Evolutionary conservation across 2,888 invertebrate species (phyloP).

Genomic region (Parthenolecanium corni): DNA sequence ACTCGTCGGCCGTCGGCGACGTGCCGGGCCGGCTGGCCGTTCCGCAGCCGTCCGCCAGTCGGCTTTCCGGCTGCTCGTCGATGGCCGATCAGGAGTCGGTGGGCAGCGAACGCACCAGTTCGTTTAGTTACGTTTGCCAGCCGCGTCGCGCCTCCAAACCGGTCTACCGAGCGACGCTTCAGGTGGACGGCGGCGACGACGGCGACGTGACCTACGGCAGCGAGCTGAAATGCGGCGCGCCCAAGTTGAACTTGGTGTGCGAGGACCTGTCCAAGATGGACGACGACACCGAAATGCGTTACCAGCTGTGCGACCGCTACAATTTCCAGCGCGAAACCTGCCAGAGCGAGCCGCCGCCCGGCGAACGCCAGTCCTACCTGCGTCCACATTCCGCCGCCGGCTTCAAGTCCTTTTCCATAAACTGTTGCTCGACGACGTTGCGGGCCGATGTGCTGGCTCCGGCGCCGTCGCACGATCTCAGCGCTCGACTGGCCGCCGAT

Average conservation of each 20-base stretch:
- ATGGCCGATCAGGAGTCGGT: neutral
- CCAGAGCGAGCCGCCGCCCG: constrained; percentile 5
- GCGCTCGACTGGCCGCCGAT: neutral
- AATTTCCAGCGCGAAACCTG: constrained; percentile 11
- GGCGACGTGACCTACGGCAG: neutral
- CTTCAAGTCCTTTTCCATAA: constrained; percentile 16
- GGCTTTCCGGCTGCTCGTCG: too few species aligned
- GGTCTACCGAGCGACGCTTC: constrained; percentile 4
- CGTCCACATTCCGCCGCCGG: constrained; percentile 13
- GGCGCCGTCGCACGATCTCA: neutral
- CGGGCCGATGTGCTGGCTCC: neutral
- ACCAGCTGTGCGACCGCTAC: constrained; percentile 1
- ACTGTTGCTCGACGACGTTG: neutral
- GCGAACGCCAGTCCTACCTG: neutral
- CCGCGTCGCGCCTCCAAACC: neutral
- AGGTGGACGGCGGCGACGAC: neutral
- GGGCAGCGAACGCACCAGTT: neutral
- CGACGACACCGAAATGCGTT: constrained; percentile 12
- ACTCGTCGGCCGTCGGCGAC: neutral
- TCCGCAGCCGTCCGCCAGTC: neutral
- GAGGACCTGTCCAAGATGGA: constrained; percentile 25
- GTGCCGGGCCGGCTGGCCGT: neutral
- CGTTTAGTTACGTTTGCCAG: constrained; percentile 5
- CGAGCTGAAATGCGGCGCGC: neutral
- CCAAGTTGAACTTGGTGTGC: constrained; percentile 7